A percentile compares a stretch with the other conserved stretches of the same genome.
Conservation (phyloP, 1,140 invertebrate genomes). For the Campoletis sonorensis region DNA sequence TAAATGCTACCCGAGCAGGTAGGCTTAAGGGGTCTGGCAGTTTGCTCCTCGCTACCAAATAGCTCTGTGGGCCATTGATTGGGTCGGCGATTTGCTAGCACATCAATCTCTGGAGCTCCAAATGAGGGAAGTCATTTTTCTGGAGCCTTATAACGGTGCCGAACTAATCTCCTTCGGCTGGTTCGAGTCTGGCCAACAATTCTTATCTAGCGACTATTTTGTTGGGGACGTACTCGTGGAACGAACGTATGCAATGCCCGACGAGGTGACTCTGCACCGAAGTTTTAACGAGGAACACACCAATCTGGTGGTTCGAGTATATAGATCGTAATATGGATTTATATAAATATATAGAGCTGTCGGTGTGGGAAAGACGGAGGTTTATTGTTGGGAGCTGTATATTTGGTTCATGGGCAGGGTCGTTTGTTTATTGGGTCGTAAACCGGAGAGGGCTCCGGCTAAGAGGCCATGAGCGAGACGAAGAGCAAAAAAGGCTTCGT, state of each 20-base stretch:
- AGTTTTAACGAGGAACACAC: constrained; percentile 49
- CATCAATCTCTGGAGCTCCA: too few relatives aligned
- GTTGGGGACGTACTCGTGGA: neutral
- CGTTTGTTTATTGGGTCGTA: constrained; percentile 56
- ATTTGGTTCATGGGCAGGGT: constrained; percentile 40
- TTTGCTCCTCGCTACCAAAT: too few relatives aligned
- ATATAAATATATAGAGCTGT: constrained; percentile 12
- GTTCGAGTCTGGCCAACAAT: neutral
- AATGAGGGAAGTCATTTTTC: too few relatives aligned
- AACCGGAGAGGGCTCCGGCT: constrained; percentile 37
- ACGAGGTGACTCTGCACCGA: constrained; percentile 26
- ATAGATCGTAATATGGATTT: constrained; percentile 24
- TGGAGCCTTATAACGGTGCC: too few relatives aligned
- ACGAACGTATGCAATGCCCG: neutral
- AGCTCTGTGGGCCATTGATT: too few relatives aligned
- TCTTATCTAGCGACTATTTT: neutral
- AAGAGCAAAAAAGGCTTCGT: constrained; percentile 20
- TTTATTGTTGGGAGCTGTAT: constrained; percentile 31
- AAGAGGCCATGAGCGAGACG: constrained; percentile 31
- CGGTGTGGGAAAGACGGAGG: neutral
- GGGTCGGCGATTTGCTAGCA: too few relatives aligned
- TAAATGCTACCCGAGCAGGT: too few relatives aligned
- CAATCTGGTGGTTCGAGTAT: constrained; percentile 34
- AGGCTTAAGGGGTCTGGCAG: too few relatives aligned
- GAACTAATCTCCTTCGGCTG: constrained; percentile 2